Evolutionary conservation across 2,797 vertebrate genomes (phyloP).

Genomic region (Chelmon rostratus): DNA sequence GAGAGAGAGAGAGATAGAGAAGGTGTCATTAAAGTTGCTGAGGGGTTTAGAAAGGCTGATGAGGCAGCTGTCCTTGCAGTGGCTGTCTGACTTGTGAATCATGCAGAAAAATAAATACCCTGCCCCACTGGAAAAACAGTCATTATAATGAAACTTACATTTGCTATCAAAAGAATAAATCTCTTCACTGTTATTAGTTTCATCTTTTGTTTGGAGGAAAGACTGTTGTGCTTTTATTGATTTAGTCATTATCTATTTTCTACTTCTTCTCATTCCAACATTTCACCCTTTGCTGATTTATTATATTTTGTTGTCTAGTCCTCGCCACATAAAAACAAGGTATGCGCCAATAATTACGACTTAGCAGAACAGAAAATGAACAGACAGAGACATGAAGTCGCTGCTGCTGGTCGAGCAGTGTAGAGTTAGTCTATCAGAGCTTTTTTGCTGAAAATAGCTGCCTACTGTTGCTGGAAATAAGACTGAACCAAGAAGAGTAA

Average conservation of each 20-base stretch:
- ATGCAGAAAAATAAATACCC: background rate
- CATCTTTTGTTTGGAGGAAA: background rate
- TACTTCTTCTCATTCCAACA: slow-evolving; percentile 9
- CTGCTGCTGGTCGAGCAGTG: background rate
- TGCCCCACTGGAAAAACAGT: slow-evolving; percentile 3
- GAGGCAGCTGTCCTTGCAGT: background rate
- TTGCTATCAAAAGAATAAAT: slow-evolving; percentile 1
- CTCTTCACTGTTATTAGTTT: background rate
- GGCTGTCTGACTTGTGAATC: slow-evolving; percentile 12
- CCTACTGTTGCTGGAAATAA: background rate
- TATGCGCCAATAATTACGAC: background rate
- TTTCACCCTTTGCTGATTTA: background rate
- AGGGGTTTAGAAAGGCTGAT: background rate
- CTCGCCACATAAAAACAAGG: background rate
- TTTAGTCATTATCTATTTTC: background rate
- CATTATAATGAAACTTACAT: slow-evolving; percentile 10
- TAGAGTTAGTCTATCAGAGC: background rate
- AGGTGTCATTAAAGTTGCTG: slow-evolving; percentile 9
- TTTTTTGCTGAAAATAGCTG: background rate
- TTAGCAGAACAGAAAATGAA: background rate
- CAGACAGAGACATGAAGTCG: background rate
- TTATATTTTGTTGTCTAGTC: background rate
- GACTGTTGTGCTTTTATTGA: background rate
- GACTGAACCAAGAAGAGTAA: background rate
- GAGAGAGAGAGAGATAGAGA: too few relatives aligned